A percentile compares a stretch with the other conserved stretches of the same genome.
phyloP scores from a whole-genome alignment of 2,113 vertebrate species.

The Empidonax traillii region DNA sequence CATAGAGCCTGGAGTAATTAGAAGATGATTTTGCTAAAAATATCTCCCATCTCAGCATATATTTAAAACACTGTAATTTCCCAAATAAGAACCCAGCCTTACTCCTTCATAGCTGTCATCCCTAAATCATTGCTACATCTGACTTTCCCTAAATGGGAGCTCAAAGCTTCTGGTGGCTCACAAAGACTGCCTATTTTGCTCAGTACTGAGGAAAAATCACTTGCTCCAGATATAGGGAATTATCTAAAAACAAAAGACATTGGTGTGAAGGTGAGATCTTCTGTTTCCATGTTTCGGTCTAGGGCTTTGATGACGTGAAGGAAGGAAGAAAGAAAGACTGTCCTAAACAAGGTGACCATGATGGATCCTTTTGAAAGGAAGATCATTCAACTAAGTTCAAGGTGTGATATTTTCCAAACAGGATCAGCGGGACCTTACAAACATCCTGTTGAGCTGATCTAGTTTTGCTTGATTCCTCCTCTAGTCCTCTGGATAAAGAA shows the following conservation, averaged over 20 bases:
- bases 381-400: not conserved
- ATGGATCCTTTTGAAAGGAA: not conserved
- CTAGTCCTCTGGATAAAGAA: not conserved
- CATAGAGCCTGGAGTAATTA: not conserved
- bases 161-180: not conserved
- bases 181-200: not conserved
- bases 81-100: not conserved
- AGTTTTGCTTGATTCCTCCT: not conserved
- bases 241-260: not conserved
- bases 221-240: not conserved
- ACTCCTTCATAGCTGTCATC: not conserved
- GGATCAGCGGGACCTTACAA: not conserved
- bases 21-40: slow-evolving; percentile 12
- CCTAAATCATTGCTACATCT: not conserved
- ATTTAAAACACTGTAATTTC: not conserved
- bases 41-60: not conserved
- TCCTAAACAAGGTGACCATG: not conserved
- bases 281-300: not conserved
- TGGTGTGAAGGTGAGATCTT: not conserved
- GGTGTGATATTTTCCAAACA: not conserved
- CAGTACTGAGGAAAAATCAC: not conserved
- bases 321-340: not conserved
- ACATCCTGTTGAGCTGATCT: not conserved
- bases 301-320: not conserved
- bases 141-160: not conserved